A percentile compares a stretch with the other conserved stretches of the same genome.
Evolutionary conservation across 2,113 vertebrate genomes (phyloP).

Genomic region (Pica pica): DNA sequence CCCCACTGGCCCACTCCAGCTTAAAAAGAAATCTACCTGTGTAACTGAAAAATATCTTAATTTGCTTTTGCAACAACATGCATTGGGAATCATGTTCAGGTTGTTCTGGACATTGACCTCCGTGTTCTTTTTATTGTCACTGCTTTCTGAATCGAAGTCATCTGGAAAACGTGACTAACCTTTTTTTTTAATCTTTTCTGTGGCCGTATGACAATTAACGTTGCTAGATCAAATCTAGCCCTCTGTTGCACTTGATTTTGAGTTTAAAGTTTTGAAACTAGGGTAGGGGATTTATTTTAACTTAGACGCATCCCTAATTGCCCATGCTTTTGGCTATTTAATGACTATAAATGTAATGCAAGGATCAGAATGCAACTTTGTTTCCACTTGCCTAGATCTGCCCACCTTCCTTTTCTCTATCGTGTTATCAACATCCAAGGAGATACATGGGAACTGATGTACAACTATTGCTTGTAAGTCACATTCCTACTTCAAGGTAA

Average conservation of each 20-base stretch:
- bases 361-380: neutral
- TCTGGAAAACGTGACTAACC: neutral
- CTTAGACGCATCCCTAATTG: neutral
- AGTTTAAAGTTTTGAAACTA: neutral
- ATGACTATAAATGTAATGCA: neutral
- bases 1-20: neutral
- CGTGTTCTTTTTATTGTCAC: neutral
- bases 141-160: neutral
- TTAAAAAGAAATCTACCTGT: neutral
- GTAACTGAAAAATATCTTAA: neutral
- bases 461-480: neutral
- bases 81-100: neutral
- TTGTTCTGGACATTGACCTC: neutral
- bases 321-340: neutral
- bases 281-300: neutral
- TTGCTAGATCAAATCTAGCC: neutral
- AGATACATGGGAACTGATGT: neutral
- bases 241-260: neutral
- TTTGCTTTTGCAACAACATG: neutral
- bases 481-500: neutral
- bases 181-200: neutral
- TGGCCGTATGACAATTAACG: neutral
- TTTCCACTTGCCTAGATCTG: neutral
- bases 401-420: neutral
- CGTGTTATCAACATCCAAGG: neutral